Percentiles rank a stretch among this genome's conserved stretches.
Conservation (phyloP, 2,113 vertebrate genomes). For the Hemiscyllium ocellatum region DNA sequence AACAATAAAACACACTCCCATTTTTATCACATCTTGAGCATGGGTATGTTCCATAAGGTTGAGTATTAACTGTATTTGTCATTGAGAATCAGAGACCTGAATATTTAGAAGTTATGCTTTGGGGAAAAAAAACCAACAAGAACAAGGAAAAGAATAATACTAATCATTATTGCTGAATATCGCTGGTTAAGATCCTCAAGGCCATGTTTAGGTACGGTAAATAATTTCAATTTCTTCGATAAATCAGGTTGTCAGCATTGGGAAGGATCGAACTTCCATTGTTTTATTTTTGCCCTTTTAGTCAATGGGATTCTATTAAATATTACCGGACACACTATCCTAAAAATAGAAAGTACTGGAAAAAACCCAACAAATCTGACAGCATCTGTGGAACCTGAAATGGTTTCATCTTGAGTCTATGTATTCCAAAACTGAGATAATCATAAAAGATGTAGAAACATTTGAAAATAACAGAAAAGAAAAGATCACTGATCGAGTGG, state of each 20-base stretch:
- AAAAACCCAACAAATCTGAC: too few species aligned
- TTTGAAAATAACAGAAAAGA: neutral
- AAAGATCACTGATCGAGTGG: neutral
- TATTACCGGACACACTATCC: neutral
- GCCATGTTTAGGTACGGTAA: neutral
- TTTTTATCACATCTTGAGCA: too few species aligned
- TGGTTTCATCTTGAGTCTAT: too few species aligned
- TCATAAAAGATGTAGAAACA: neutral
- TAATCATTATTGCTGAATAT: neutral
- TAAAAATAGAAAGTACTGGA: too few species aligned
- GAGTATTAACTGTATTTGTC: neutral
- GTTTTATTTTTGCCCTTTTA: neutral
- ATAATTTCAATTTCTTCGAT: neutral
- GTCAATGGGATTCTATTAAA: neutral
- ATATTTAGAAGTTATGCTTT: neutral
- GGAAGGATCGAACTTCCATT: neutral
- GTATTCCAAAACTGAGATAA: too few species aligned
- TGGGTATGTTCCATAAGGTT: too few species aligned
- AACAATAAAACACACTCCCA: neutral
- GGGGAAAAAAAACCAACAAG: neutral
- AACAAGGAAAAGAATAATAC: neutral
- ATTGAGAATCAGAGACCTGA: neutral
- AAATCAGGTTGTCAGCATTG: neutral
- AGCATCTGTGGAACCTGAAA: too few species aligned
- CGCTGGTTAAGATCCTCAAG: neutral